Percentiles rank a stretch among this genome's conserved stretches.
Evolutionary conservation across 2,113 vertebrate genomes (phyloP).

Genomic region (Spermophilus dauricus): DNA sequence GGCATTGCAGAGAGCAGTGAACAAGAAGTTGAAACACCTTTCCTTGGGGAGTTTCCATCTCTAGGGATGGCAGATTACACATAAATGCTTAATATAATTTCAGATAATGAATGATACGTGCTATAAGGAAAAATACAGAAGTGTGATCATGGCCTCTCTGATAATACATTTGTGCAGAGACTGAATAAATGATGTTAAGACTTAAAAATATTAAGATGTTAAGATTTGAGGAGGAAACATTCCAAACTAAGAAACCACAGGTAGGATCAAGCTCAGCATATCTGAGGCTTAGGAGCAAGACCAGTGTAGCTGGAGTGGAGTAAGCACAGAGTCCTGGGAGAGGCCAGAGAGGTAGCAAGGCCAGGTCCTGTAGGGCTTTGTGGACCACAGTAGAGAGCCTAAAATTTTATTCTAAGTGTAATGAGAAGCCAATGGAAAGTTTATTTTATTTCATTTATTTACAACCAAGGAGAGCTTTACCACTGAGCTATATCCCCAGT

Average conservation of each 20-base stretch:
- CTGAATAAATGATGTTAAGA: constrained; percentile 9
- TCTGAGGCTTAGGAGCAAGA: not conserved
- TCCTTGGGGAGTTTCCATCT: not conserved
- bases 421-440: not conserved
- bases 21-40: not conserved
- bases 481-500: too few relatives aligned
- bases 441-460: not conserved
- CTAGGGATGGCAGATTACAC: not conserved
- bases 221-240: not conserved
- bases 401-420: not conserved
- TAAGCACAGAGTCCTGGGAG: not conserved
- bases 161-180: not conserved
- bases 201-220: not conserved
- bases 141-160: not conserved
- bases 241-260: not conserved
- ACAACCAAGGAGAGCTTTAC: too few relatives aligned
- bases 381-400: not conserved
- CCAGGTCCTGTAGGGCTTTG: not conserved
- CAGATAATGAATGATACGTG: not conserved
- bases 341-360: not conserved
- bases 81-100: not conserved
- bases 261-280: not conserved
- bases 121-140: not conserved
- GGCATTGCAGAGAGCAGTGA: not conserved
- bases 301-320: not conserved